Percentiles rank a stretch among this genome's conserved stretches.
Evolutionary conservation across 2,888 invertebrate genomes (phyloP).

Genomic region (Blera fallax): DNA sequence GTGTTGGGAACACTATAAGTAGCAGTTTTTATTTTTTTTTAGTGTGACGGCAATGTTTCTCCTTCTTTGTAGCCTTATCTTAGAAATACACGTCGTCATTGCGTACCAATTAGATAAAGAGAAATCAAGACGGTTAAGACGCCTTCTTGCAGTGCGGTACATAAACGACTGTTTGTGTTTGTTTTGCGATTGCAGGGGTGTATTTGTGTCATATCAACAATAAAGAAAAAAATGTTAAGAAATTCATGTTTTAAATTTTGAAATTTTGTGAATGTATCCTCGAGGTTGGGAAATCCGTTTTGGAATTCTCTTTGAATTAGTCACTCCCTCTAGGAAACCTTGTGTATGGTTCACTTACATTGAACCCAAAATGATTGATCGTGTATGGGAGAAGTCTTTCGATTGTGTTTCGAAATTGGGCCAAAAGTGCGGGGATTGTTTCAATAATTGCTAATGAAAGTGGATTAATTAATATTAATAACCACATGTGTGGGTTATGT

Average conservation of each 20-base stretch:
- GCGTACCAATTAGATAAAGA: conserved; percentile 57
- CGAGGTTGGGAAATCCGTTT: conserved; percentile 36
- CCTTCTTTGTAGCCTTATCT: not conserved
- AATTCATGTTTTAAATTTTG: conserved; percentile 2
- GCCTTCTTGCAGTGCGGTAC: conserved; percentile 6
- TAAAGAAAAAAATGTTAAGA: not conserved
- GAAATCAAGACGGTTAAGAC: conserved; percentile 22
- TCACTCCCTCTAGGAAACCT: conserved; percentile 8
- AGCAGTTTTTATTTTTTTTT: not conserved
- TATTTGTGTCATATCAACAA: conserved; percentile 13
- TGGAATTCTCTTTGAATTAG: conserved; percentile 17
- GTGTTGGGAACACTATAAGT: not conserved
- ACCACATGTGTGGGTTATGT: conserved; percentile 3
- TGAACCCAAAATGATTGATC: conserved; percentile 26
- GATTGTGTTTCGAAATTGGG: conserved; percentile 10
- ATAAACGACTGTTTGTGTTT: not conserved
- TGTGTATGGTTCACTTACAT: not conserved
- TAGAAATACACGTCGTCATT: not conserved
- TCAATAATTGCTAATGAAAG: conserved; percentile 31
- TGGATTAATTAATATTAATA: conserved; percentile 24
- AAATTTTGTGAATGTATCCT: conserved; percentile 16
- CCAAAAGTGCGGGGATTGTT: conserved; percentile 5
- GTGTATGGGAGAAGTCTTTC: conserved; percentile 12
- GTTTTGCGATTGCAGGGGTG: not conserved
- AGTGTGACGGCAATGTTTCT: conserved; percentile 1